Evolutionary conservation across 2,797 vertebrate genomes (phyloP).

Genomic region (Eurystomus glaucurus): DNA sequence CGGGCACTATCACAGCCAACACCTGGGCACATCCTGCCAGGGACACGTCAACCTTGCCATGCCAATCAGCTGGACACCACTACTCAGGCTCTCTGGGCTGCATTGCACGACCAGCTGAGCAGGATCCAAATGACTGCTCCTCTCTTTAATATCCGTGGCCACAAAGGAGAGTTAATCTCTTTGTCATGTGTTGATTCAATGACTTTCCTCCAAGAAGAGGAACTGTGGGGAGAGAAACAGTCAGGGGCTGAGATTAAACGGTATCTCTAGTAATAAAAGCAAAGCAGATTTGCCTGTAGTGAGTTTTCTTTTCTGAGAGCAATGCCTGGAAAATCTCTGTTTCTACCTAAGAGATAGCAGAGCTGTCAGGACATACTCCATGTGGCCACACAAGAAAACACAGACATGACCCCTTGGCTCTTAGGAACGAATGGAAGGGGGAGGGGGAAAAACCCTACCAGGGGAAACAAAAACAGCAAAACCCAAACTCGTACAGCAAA

Average conservation of each 20-base stretch:
- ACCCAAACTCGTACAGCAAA: slow-evolving; percentile 15
- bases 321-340: slow-evolving; percentile 63
- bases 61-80: neutral
- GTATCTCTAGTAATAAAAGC: neutral
- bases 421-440: neutral
- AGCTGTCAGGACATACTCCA: slow-evolving; percentile 42
- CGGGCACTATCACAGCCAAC: rapidly evolving
- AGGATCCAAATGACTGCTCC: neutral
- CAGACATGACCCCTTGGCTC: slow-evolving; percentile 39
- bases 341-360: slow-evolving; percentile 64
- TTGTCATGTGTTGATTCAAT: neutral
- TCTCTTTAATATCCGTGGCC: neutral
- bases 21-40: neutral
- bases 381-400: slow-evolving; percentile 58
- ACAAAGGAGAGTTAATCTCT: slow-evolving; percentile 26
- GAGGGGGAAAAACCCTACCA: neutral
- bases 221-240: slow-evolving; percentile 20
- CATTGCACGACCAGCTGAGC: rapidly evolving
- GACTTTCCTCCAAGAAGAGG: slow-evolving; percentile 28
- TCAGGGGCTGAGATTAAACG: slow-evolving; percentile 25
- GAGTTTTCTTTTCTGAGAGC: slow-evolving; percentile 25
- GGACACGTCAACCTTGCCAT: rapidly evolving
- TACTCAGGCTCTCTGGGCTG: neutral
- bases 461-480: slow-evolving; percentile 21
- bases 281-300: slow-evolving; percentile 15